Conservation (phyloP, 2,888 invertebrate genomes). For the Pyrocoelia pectoralis region DNA sequence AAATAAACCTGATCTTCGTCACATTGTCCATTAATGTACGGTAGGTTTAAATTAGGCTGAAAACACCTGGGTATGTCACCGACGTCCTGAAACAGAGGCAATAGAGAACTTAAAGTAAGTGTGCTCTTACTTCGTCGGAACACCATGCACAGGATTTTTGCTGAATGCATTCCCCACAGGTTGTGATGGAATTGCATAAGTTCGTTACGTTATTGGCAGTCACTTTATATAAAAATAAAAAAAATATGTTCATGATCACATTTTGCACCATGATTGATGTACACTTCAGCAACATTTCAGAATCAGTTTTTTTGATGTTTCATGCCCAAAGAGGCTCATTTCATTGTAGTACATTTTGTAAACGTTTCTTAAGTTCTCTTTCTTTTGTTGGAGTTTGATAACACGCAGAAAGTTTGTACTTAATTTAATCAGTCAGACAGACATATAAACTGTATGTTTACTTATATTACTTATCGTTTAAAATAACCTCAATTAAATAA, state of each 20-base stretch:
- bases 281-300: no score
- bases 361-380: no score
- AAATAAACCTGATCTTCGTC: not conserved
- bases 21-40: not conserved
- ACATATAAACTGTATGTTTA: no score
- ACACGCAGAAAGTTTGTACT: no score
- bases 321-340: no score
- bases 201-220: not conserved
- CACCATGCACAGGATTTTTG: not conserved
- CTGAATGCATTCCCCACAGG: not conserved
- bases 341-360: no score
- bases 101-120: not conserved
- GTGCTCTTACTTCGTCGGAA: not conserved
- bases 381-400: no score
- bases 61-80: not conserved
- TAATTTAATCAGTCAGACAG: no score
- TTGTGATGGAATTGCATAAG: not conserved
- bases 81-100: not conserved
- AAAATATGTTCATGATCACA: not conserved
- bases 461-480: no score
- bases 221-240: not conserved
- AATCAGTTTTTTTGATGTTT: no score
- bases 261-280: not conserved
- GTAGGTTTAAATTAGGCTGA: not conserved
- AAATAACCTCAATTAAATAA: no score